Base-by-base conservation (phyloP, 2,113 vertebrate species). In the Trematocara variabile region DNA sequence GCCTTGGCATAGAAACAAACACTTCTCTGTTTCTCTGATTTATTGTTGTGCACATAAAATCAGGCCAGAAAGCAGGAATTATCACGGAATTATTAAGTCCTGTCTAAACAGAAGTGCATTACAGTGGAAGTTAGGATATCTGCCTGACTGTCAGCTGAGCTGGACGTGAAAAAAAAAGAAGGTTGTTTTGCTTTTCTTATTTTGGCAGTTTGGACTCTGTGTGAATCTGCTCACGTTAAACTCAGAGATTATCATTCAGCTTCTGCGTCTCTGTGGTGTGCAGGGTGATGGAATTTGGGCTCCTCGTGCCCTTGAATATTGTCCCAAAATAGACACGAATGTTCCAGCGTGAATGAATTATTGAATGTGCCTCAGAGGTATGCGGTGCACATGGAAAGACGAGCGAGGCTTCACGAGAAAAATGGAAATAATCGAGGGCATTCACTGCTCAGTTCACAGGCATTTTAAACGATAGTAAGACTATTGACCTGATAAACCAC, bases 271-370 rank as follows among this genome's bases (percentile, higher is more conserved):
- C 81, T 78, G 25, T 44, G n/a, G 83, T 34, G 53, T 20, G 46
- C 52, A 22, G 63, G 54, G 68, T 60, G 79, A 77, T 77, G 79
- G 87, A 86, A 54, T 75, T 80, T 56, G 3, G 80, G 37, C 54
- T 86, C 78, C 50, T 68, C 9, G 2, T 82, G 55, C 53, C 37
- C 80, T 81, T 39, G 55, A 86, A 91, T 48, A 46, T 80, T 81
- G 20, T 93, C 90, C 88, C 80, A 91, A 94, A 94, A 95, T 94
- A 94, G 94, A 93, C 41, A 75, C 33, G 84, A 92, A 88, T 87
- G 92, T 92, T 94, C 80, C 34, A 2, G 77, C 65, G 50, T 85
- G 88, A 80, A 90, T 95, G 86, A 95, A 94, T 93, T 87, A 95
- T 95, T 94, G 77, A 94, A 90, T 88, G 84, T 88, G 87, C 87